Percentiles rank a stretch among this genome's conserved stretches.
Evolutionary conservation across 2,797 vertebrate genomes (phyloP).

Genomic region (Lepilemur septentrionalis): DNA sequence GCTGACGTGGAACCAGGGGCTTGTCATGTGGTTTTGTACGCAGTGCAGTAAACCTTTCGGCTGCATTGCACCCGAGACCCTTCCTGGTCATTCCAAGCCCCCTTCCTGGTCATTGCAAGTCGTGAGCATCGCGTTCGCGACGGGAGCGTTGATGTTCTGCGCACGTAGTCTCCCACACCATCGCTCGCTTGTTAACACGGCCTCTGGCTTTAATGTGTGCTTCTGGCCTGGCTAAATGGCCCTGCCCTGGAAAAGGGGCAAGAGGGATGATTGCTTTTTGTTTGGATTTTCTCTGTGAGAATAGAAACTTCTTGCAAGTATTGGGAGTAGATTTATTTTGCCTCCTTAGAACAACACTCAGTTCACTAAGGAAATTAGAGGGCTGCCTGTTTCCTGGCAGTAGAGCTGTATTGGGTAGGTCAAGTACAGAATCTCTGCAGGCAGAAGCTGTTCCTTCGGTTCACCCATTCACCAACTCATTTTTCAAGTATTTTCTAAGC

Average conservation of each 20-base stretch:
- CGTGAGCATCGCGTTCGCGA: background rate
- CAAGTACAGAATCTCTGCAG: background rate
- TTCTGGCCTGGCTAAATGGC: background rate
- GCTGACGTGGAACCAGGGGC: background rate
- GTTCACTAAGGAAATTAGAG: background rate
- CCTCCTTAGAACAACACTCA: background rate
- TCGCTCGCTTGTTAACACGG: background rate
- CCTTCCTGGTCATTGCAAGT: background rate
- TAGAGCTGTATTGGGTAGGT: background rate
- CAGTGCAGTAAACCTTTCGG: background rate
- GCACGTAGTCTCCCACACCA: accelerated
- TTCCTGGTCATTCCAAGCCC: background rate
- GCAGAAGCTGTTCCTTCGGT: background rate
- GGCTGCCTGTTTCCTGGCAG: background rate
- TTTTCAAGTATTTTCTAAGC: background rate
- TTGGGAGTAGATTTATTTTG: background rate
- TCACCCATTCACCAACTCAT: background rate
- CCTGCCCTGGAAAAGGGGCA: background rate
- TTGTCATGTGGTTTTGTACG: background rate
- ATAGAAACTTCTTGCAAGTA: background rate
- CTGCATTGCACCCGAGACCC: background rate
- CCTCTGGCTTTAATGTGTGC: background rate
- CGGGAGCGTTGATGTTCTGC: accelerated
- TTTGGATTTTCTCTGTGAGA: background rate
- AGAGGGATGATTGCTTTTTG: background rate